Evolutionary conservation across 2,888 invertebrate species (phyloP).

Genomic region (Dolichomitus sp.): DNA sequence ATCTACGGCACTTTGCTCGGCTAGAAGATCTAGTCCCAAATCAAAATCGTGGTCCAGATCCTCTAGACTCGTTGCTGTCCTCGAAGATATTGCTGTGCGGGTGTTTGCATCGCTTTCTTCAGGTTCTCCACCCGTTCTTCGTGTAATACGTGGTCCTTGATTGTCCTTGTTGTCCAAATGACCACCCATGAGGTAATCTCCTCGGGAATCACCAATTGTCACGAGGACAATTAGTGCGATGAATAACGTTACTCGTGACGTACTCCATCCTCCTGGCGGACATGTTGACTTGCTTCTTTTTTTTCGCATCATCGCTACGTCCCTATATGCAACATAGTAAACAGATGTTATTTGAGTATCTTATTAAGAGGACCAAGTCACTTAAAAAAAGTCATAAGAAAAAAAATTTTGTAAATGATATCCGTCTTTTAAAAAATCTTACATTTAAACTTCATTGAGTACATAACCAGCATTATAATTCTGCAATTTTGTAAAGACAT

Average conservation of each 20-base stretch:
- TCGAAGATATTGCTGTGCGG: conserved; percentile 65
- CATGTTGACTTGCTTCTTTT: conserved; percentile 28
- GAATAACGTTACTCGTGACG: background rate
- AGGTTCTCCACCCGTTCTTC: conserved; percentile 47
- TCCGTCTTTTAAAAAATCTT: no score
- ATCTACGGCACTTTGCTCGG: conserved; percentile 77
- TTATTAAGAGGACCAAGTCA: no score
- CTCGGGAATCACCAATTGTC: conserved; percentile 23
- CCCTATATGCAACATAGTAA: conserved; percentile 17
- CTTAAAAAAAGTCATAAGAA: no score
- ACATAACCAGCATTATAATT: no score
- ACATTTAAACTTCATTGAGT: no score
- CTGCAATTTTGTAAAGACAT: no score
- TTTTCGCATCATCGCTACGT: conserved; percentile 51
- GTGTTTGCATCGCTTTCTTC: conserved; percentile 48
- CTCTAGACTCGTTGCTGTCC: conserved; percentile 72
- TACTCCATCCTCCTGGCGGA: background rate
- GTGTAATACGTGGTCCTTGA: conserved; percentile 16
- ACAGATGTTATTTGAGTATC: background rate
- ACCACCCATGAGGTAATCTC: conserved; percentile 80
- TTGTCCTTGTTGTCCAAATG: conserved; percentile 78
- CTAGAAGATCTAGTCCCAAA: conserved; percentile 75
- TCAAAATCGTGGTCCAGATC: conserved; percentile 75
- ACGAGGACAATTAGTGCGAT: conserved; percentile 15
- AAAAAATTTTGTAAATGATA: no score